A percentile compares a stretch with the other conserved stretches of the same genome.
These are phyloP conservation scores for Scleropages formosus DNA, from an alignment of 2,797 vertebrate species.

Conservation along the genomic window DNA sequence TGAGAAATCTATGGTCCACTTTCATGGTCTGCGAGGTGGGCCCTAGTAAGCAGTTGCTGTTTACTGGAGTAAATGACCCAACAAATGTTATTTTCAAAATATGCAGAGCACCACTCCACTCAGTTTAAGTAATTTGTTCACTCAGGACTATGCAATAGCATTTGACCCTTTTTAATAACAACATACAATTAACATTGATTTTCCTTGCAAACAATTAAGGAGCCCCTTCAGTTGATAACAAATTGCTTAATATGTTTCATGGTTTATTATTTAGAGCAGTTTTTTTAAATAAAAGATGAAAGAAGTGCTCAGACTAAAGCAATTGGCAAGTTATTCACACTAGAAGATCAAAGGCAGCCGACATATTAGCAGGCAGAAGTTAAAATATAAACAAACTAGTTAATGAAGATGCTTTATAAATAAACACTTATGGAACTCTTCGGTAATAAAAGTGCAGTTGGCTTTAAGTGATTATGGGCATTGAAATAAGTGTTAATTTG, in stretches of 20 bases:
- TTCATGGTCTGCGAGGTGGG: too few species aligned
- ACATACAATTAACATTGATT: constrained; percentile 74
- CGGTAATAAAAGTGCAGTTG: background rate
- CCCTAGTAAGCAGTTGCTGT: too few species aligned
- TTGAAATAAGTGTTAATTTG: background rate
- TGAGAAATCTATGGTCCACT: too few species aligned
- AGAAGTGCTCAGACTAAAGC: background rate
- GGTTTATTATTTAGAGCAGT: too few species aligned
- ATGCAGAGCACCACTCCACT: too few species aligned
- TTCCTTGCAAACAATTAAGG: constrained; percentile 72
- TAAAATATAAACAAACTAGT: too few species aligned
- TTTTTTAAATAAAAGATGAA: too few species aligned
- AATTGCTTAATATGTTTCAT: constrained; percentile 77
- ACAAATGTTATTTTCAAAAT: too few species aligned
- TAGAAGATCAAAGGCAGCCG: background rate
- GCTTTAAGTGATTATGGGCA: background rate
- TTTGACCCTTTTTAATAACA: constrained; percentile 80
- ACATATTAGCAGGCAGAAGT: background rate
- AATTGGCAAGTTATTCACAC: constrained; percentile 1
- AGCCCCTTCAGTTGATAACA: constrained; percentile 64
- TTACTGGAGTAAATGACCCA: too few species aligned
- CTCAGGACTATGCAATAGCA: constrained; percentile 62
- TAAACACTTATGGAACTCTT: too few species aligned
- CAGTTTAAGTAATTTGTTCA: too few species aligned
- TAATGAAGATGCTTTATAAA: too few species aligned